Base-by-base conservation (phyloP, 1,140 invertebrate genomes). In the Drosophila mojavensis region DNA sequence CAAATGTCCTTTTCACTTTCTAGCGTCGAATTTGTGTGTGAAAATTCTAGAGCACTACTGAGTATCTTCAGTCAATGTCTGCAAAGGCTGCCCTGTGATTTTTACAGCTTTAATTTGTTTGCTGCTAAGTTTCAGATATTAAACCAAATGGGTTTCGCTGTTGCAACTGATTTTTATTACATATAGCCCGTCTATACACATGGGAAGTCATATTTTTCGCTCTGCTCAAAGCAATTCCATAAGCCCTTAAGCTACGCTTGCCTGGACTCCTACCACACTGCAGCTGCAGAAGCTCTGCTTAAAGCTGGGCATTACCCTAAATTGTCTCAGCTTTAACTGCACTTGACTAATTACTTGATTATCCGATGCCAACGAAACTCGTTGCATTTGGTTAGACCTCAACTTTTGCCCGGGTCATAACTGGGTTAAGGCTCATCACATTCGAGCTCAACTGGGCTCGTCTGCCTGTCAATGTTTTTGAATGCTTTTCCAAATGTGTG, bases 401-500 rank as follows among this genome's bases (percentile, higher is more conserved):
- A 36, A 10, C 15, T 17, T 36, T 33, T 17, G 1, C 4, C n/a
- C 53, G 0, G 51, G 13, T 28, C 28, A n/a, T 10, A 54, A 54
- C 26, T 30, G 26, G 51, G 53, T 54, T 54, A 56, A 56, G 33
- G 20, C 48, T 56, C 33, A 20, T 56, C 33, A 20, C 5, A 17
- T 30, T 20, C 15, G 50, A 20, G 36, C 45, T 33, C 36, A 43
- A 17, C 43, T 15, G 36, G 10, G 17, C 13, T 24, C 20, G 47
- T 43, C 33, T n/a, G 28, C 10, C 26, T 43, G 36, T 61, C 56
- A 41, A 26, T 78, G 75, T 50, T 79, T 65, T n/a, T 75, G 79
- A 63, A 69, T 66, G 70, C 51, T 59, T 30, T 54, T 64, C 63
- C 33, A 58, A 62, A 69, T 78, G 64, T 61, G n/a, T 64, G n/a